Base-by-base conservation (phyloP, 2,888 invertebrate species). In the Apodemia mormo region DNA sequence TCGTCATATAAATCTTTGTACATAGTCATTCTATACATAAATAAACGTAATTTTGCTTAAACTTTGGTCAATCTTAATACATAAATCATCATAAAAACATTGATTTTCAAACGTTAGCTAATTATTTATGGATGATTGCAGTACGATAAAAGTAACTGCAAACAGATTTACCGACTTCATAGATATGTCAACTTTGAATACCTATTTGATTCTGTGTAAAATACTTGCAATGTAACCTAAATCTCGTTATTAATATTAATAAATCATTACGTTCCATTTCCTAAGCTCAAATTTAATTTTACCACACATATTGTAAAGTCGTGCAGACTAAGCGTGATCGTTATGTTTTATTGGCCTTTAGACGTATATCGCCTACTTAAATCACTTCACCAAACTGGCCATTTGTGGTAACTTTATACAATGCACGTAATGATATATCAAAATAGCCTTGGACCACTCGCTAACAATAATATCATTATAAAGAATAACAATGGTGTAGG, bases 401-500 rank as follows among this genome's bases (percentile, higher is more conserved):
- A 58, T 58, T 29, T 22, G 22, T 12, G 12, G 30, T 58, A 30
- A 58, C 49, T 14, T 49, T 14, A 49, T 49, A 49, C 49, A 49
- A 49, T 49, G 49, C 9, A 61, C 30, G 30, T 61, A 61, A 49
- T 49, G 14, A 49, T 49, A 61, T 61, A 29, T 61, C 58, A 61
- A 61, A 29, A 30, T 12, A 61, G 30, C 58, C 58, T 61, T 61
- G 58, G 58, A 29, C 58, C 58, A 30, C 61, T 56, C 56, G 56
- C 56, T 61, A 61, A 61, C 61, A 61, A 61, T 61, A 49, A 49
- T 49, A 61, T 12, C 61, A 61, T 61, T 61, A 61, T 61, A 30
- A 33, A 30, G 29, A 61, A 61, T 61, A 61, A 61, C 56, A 58
- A 58, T 58, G 29, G 56, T 33, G 61, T 61, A 7, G 61, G 61